Evolutionary conservation across 2,797 vertebrate species (phyloP).

Genomic region (Tokudaia tokunoshimensis): DNA sequence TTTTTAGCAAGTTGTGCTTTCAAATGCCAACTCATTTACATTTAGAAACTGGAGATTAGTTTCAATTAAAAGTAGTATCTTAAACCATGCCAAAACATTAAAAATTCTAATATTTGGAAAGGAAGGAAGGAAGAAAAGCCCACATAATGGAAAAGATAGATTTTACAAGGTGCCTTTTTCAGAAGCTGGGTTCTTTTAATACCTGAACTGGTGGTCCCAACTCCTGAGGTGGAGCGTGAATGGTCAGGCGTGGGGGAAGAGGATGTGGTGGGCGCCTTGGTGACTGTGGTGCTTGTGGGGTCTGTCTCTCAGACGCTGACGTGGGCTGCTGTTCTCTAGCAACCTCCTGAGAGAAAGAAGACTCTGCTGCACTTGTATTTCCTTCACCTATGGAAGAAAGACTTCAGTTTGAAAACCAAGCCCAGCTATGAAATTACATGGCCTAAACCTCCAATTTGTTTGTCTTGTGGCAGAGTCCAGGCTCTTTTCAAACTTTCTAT

Average conservation of each 20-base stretch:
- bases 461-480: not conserved
- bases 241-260: conserved; percentile 93
- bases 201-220: conserved; percentile 94
- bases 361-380: conserved; percentile 88
- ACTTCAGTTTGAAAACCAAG: conserved; percentile 14
- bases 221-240: conserved; percentile 93
- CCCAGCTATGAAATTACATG: not conserved
- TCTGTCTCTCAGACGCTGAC: conserved; percentile 91
- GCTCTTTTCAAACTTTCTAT: not conserved
- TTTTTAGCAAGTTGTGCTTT: not conserved
- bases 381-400: conserved; percentile 89
- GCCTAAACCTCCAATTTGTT: not conserved
- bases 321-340: conserved; percentile 92
- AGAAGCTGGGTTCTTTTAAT: not conserved
- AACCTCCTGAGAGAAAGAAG: conserved; percentile 91
- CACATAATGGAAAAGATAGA: not conserved
- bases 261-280: conserved; percentile 94
- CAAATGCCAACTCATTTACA: not conserved
- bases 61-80: conserved; percentile 22
- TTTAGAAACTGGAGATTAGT: conserved; percentile 14
- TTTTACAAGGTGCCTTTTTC: not conserved
- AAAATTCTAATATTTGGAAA: conserved; percentile 6
- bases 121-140: not conserved
- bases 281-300: conserved; percentile 93
- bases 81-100: not conserved